Conservation (phyloP, 2,113 vertebrate genomes). For the Mellivora capensis region DNA sequence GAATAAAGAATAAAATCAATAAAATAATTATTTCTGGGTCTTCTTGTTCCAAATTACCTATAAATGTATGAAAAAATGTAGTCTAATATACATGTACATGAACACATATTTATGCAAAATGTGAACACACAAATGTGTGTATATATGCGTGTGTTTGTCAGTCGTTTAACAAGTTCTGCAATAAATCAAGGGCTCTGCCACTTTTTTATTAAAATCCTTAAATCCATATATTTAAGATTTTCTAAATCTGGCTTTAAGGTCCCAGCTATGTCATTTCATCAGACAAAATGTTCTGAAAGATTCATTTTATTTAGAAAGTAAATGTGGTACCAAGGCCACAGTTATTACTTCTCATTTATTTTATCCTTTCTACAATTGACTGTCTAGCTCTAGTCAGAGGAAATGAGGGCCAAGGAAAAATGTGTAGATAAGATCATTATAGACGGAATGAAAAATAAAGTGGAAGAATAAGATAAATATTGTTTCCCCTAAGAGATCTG, state of each 20-base stretch:
- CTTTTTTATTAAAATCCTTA: constrained; percentile 16
- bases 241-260: not conserved
- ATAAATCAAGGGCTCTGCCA: not conserved
- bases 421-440: not conserved
- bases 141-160: not conserved
- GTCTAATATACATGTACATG: too few species aligned
- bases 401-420: not conserved
- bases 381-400: not conserved
- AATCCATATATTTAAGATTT: not conserved
- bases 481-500: not conserved
- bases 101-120: not conserved
- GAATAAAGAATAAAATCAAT: not conserved
- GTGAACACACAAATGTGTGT: not conserved
- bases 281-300: not conserved
- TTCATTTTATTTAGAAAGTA: not conserved
- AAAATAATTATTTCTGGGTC: not conserved
- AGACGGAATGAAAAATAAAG: not conserved
- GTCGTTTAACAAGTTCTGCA: not conserved
- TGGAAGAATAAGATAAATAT: not conserved
- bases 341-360: constrained; percentile 9
- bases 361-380: not conserved
- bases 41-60: not conserved
- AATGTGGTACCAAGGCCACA: not conserved
- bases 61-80: not conserved
- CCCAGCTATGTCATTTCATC: not conserved